Evolutionary conservation across 2,888 invertebrate species (phyloP).

Genomic region (Chymomyza caudatula): DNA sequence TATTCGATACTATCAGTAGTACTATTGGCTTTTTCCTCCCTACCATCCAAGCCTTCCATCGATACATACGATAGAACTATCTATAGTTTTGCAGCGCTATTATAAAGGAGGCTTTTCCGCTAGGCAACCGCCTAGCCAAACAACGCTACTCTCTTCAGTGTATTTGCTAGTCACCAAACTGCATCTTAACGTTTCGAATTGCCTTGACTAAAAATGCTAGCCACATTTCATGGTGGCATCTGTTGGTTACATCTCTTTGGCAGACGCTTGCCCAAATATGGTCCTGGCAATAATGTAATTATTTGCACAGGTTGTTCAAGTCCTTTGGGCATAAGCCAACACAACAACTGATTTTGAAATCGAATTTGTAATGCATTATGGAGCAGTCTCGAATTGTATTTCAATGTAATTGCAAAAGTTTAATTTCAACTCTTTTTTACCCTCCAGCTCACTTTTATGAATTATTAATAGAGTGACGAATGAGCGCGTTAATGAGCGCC

Average conservation of each 20-base stretch:
- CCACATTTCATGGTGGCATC: constrained; percentile 23
- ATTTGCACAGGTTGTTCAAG: constrained; percentile 39
- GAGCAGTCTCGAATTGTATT: constrained; percentile 34
- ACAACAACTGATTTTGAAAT: constrained; percentile 26
- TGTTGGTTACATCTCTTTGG: constrained; percentile 19
- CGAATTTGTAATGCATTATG: constrained; percentile 68
- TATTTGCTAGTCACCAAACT: background rate
- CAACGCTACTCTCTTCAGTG: background rate
- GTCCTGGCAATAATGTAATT: constrained; percentile 26
- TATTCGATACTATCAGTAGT: too few relatives aligned
- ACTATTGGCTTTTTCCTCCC: too few relatives aligned
- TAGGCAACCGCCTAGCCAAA: too few relatives aligned
- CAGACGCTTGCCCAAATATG: constrained; percentile 44
- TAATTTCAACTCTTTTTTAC: constrained; percentile 4
- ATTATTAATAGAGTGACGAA: constrained; percentile 55
- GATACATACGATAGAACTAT: too few relatives aligned
- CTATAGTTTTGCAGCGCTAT: too few relatives aligned
- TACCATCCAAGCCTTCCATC: too few relatives aligned
- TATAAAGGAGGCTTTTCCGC: too few relatives aligned
- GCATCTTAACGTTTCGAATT: constrained; percentile 30
- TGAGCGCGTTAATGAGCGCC: constrained; percentile 64
- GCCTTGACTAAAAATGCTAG: constrained; percentile 33
- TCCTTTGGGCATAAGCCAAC: constrained; percentile 33
- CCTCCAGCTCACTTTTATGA: constrained; percentile 40
- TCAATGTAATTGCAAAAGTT: background rate